Base-by-base conservation (phyloP, 1,140 invertebrate species). In the Pristionchus pacificus region DNA sequence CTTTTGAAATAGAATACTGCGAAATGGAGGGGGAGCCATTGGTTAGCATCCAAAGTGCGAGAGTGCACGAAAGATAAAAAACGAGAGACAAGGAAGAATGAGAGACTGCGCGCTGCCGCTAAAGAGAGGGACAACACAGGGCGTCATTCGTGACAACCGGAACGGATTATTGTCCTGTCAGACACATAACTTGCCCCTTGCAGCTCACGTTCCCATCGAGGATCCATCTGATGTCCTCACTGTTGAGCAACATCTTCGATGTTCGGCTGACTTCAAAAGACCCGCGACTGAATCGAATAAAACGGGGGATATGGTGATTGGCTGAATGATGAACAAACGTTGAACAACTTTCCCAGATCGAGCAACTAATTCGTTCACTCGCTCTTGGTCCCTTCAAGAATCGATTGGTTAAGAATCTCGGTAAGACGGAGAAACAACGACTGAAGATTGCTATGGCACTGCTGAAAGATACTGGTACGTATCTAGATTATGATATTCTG, bases 361-460 rank as follows among this genome's bases (percentile, higher is more conserved):
- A 91, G 79, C 88, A 91, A 25, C 84, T 93, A 14, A 90, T 95
- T 58, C 91, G 94, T 85, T 93, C 95, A 80, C 85, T 97, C 60
- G 93, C 93, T 0, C 84, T 96, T 61, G 91, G 91, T 73, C 90
- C 91, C 85, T 91, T 93, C 63, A 88, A 88, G 79, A 89, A 89
- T 84, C 93, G 89, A 62, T 90, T 89, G 83, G 91, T 92, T 10
- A 89, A 86, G 60, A 88, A 88, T 71, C 86, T 97, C 62, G 95
- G 93, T 0, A 88, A 90, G 2, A 93, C 93, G 0, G 93, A 97
- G 84, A 88, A 89, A 67, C 87, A 91, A 74, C 87, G 93, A 74
- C 84, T 96, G 1, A 91, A 92, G 72, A 89, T 95, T 1, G 93
- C 92, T 0, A 92, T 91, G 80, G 91, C 93, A 77, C 85, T 97